Conservation (phyloP, 2,888 invertebrate genomes). For the Chamaedrilus cognettii region DNA sequence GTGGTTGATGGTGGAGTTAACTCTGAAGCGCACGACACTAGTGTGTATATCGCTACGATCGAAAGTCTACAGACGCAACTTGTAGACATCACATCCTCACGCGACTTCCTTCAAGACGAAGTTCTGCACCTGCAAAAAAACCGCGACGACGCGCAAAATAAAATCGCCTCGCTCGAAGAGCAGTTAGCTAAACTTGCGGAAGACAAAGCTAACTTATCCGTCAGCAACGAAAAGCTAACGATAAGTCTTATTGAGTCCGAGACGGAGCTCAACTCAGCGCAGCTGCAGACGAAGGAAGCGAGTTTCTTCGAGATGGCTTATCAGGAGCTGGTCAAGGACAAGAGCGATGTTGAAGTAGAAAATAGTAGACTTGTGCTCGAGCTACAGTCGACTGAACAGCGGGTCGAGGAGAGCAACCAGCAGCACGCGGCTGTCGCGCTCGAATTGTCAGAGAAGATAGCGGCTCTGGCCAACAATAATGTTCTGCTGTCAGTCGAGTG, state of each 20-base stretch:
- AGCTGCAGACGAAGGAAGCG: constrained; percentile 10
- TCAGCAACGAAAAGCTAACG: neutral
- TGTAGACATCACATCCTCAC: neutral
- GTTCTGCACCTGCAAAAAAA: neutral
- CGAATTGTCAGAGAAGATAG: too few relatives aligned
- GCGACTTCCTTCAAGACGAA: neutral
- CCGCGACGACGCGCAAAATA: neutral
- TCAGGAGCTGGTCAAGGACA: constrained; percentile 11
- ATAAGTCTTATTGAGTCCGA: neutral
- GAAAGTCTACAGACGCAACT: neutral
- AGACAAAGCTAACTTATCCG: neutral
- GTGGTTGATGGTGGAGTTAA: too few relatives aligned
- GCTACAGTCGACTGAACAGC: too few relatives aligned
- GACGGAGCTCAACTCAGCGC: constrained; percentile 5
- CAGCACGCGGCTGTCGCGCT: too few relatives aligned
- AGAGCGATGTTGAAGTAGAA: neutral
- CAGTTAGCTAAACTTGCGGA: constrained; percentile 19
- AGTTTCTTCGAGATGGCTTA: constrained; percentile 21
- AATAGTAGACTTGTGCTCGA: too few relatives aligned
- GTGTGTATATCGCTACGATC: too few relatives aligned
- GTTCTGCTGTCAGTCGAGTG: too few relatives aligned
- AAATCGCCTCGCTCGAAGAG: neutral
- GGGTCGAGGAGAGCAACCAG: too few relatives aligned
- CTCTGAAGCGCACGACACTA: too few relatives aligned
- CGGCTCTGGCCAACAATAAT: too few relatives aligned